phyloP scores from a whole-genome alignment of 2,797 vertebrate genomes.

The Cynodonichthys magdalenae region DNA sequence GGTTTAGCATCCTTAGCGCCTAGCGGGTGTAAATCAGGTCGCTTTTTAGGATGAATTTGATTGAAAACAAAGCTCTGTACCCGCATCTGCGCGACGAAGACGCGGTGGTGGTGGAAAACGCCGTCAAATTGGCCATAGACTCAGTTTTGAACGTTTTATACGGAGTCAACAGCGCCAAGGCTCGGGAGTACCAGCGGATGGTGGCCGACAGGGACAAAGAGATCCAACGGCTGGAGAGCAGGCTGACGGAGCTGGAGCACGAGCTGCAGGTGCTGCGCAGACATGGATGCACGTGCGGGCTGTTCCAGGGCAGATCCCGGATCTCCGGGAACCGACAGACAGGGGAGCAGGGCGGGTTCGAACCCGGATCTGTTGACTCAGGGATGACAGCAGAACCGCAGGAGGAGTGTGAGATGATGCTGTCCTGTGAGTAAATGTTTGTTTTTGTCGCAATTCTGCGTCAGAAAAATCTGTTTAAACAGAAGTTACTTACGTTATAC shows the following conservation, averaged over 20 bases:
- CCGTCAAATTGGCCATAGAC: constrained; percentile 68
- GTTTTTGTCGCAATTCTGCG: too few relatives aligned
- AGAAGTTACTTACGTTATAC: too few relatives aligned
- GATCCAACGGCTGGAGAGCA: constrained; percentile 65
- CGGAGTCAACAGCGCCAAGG: constrained; percentile 56
- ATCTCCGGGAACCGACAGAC: constrained; percentile 5
- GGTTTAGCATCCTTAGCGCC: not conserved
- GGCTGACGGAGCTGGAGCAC: constrained; percentile 50
- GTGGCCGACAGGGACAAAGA: constrained; percentile 73
- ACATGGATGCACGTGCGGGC: constrained; percentile 41
- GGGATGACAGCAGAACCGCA: constrained; percentile 30
- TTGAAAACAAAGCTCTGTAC: constrained; percentile 28
- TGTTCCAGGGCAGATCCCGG: not conserved
- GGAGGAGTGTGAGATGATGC: constrained; percentile 58
- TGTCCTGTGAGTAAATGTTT: constrained; percentile 50
- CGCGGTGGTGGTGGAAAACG: constrained; percentile 65
- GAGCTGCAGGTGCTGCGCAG: constrained; percentile 53
- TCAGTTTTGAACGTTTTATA: constrained; percentile 69
- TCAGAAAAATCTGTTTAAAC: too few relatives aligned
- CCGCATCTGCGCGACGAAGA: constrained; percentile 64
- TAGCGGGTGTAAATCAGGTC: not conserved
- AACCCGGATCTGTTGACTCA: accelerated
- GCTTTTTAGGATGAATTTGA: constrained; percentile 50
- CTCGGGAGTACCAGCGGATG: constrained; percentile 60
- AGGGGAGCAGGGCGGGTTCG: constrained; percentile 15